Conservation (phyloP, 2,888 invertebrate genomes). For the Cepaea hortensis region DNA sequence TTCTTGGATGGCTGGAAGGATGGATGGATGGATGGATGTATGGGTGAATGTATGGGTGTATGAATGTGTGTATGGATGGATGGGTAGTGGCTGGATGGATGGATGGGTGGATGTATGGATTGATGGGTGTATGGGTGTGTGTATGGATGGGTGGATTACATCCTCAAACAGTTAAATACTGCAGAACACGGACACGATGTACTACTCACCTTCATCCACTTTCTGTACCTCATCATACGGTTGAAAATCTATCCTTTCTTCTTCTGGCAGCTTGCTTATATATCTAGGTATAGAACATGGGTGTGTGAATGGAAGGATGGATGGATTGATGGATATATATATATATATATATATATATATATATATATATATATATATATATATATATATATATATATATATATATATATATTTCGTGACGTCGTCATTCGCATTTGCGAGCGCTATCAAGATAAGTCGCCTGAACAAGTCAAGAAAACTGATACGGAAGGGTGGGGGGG, state of each 20-base stretch:
- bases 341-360: neutral
- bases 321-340: no score
- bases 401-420: no score
- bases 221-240: neutral
- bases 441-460: no score
- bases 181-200: no score
- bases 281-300: neutral
- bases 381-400: neutral
- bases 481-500: no score
- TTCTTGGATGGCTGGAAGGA: no score
- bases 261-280: constrained; percentile 6
- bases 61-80: neutral
- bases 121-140: neutral
- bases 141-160: neutral
- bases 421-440: no score
- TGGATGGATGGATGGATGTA: no score
- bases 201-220: constrained; percentile 12
- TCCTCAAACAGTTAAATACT: no score
- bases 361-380: neutral
- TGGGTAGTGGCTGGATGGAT: no score
- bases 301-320: neutral
- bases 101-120: neutral
- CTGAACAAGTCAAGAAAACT: no score
- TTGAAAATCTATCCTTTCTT: neutral
- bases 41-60: neutral